Evolutionary conservation across 2,888 invertebrate genomes (phyloP).

Genomic region (Crossocerus cetratus): DNA sequence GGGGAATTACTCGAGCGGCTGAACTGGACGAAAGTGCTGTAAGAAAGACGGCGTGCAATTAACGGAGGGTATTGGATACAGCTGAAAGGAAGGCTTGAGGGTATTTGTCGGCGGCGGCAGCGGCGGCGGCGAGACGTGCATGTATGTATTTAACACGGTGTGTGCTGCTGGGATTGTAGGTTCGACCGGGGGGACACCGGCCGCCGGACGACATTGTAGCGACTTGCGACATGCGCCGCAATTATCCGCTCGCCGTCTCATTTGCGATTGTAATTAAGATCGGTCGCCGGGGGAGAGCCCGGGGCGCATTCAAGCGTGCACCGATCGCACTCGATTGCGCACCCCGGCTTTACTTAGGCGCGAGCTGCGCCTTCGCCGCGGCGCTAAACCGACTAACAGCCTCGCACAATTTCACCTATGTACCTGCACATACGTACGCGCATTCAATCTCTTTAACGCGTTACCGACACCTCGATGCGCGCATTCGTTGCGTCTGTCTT

Average conservation of each 20-base stretch:
- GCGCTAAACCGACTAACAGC: conserved; percentile 57
- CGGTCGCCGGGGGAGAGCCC: conserved; percentile 34
- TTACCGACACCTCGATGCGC: too few species aligned
- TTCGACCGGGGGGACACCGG: conserved; percentile 38
- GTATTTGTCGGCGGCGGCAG: conserved; percentile 29
- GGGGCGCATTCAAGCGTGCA: conserved; percentile 56
- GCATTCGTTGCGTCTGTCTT: too few species aligned
- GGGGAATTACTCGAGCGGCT: conserved; percentile 11
- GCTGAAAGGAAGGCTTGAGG: conserved; percentile 13
- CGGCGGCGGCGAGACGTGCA: conserved; percentile 1
- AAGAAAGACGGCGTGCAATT: background rate
- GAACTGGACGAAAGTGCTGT: conserved; percentile 15
- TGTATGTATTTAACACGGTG: conserved; percentile 13
- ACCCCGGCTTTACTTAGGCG: conserved; percentile 23
- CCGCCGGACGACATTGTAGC: conserved; percentile 52
- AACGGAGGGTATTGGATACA: background rate
- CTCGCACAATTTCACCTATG: conserved; percentile 14
- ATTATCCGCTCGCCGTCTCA: conserved; percentile 67
- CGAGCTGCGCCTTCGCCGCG: conserved; percentile 53
- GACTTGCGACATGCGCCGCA: conserved; percentile 64
- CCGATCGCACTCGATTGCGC: conserved; percentile 51
- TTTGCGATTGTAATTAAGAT: conserved; percentile 69
- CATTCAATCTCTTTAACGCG: too few species aligned
- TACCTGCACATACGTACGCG: too few species aligned
- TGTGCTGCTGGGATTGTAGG: background rate